Conservation (phyloP, 2,113 vertebrate genomes). For the Tamias sibiricus region DNA sequence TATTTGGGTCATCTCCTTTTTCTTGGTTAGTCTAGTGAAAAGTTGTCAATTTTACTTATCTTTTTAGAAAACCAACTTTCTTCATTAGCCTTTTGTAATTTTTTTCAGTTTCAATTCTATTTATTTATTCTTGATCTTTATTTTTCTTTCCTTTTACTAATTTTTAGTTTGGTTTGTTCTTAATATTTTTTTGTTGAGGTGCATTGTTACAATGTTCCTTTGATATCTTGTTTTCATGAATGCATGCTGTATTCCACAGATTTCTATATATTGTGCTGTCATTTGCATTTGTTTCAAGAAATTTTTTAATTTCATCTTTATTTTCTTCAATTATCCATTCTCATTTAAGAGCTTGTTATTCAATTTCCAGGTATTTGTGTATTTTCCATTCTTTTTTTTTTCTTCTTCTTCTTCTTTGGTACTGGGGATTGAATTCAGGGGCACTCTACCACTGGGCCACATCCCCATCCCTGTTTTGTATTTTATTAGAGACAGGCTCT, state of each 20-base stretch:
- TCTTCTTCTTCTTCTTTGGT: too few species aligned
- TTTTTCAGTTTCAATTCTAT: neutral
- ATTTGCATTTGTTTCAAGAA: too few species aligned
- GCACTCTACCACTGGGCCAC: too few species aligned
- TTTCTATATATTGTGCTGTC: too few species aligned
- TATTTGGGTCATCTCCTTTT: neutral
- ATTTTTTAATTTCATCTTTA: neutral
- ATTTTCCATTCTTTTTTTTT: neutral
- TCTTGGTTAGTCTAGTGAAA: neutral
- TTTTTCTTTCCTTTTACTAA: neutral
- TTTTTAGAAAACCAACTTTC: neutral
- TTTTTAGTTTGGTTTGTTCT: neutral
- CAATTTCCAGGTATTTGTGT: neutral
- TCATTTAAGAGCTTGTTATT: neutral
- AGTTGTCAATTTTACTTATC: neutral
- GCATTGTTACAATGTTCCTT: neutral
- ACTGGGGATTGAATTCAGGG: too few species aligned
- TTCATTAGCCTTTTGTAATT: neutral
- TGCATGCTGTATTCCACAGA: neutral
- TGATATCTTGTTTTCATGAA: neutral
- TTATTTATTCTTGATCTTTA: neutral
- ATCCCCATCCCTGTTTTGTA: too few species aligned
- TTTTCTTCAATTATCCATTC: neutral
- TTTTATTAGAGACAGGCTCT: too few species aligned
- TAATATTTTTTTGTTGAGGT: neutral